A percentile compares a stretch with the other conserved stretches of the same genome.
phyloP scores from a whole-genome alignment of 2,797 vertebrate species.

The Eidolon dupreanum region DNA sequence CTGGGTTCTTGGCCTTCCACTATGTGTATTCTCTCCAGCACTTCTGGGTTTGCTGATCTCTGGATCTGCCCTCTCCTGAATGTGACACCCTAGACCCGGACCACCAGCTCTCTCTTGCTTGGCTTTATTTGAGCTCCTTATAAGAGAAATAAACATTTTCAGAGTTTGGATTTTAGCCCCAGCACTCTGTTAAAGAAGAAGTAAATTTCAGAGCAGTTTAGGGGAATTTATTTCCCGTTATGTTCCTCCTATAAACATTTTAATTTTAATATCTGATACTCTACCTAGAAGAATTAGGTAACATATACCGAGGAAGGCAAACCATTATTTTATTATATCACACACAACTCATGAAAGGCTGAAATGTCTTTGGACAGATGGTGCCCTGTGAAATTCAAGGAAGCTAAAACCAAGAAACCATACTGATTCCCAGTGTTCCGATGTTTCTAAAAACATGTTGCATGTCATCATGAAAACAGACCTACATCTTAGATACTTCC shows the following conservation, averaged over 20 bases:
- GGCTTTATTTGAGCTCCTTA: background rate
- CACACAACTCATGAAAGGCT: constrained; percentile 17
- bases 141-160: background rate
- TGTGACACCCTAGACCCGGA: background rate
- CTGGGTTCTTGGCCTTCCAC: background rate
- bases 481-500: background rate
- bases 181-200: background rate
- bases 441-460: constrained; percentile 59
- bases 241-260: background rate
- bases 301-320: background rate
- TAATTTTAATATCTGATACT: constrained; percentile 38
- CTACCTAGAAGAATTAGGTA: background rate
- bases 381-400: constrained; percentile 50
- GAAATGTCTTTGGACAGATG: constrained; percentile 65
- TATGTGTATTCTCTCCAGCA: rapidly evolving
- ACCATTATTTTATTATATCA: constrained; percentile 14
- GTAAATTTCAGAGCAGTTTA: background rate
- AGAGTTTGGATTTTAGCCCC: background rate
- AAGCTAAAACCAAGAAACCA: constrained; percentile 27
- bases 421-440: constrained; percentile 52
- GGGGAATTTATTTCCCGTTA: background rate
- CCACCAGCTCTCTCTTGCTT: background rate
- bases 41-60: background rate
- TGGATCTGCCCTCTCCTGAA: background rate
- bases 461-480: constrained; percentile 5